Evolutionary conservation across 2,888 invertebrate species (phyloP), one percentile per base, ranked within the genome.

Genomic region (Platycnemis pennipes): DNA sequence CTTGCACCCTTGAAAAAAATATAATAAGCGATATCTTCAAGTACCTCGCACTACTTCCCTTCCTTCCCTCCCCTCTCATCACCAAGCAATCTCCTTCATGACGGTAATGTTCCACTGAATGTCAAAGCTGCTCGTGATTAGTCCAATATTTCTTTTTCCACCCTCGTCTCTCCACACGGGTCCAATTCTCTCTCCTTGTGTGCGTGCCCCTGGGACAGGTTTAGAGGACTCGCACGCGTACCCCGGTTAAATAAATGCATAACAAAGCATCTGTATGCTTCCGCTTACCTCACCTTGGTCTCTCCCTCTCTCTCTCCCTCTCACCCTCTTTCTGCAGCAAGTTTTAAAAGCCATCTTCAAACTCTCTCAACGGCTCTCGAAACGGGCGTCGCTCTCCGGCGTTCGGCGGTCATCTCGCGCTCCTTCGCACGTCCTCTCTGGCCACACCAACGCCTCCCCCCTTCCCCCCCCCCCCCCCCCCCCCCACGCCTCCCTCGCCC

Each of bases 321-420:
- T n/a, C n/a, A n/a, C n/a, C n/a, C n/a, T n/a, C 26, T 8, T 63
- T 63, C 26, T n/a, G 63, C 63, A 16, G n/a, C 22, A 63, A 63
- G 7, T 63, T 63, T 63, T 77, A 16, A 37, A 77, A 37, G 77
- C 13, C 31, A 77, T 77, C 77, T 77, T 37, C 77, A 37, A 37
- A 77, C 26, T 26, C 87, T 26, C 87, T 46, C 87, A 46, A 45
- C 2, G 53, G 56, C 56, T 46, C 42, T 53, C 56, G 0, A 26
- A 63, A 42, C 69, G 63, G n/a, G n/a, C n/a, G n/a, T n/a, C n/a
- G 44, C 63, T 49, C 91, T 42, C 42, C 69, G 49, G 44, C 63
- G n/a, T 49, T 91, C 19, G 56, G 53, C 37, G 89, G 56, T 56
- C 89, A 89, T 89, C 56, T 44, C 26, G 49, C n/a, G 88, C 45